Evolutionary conservation across 2,888 invertebrate species (phyloP).

Genomic region (Iphiclides podalirius): DNA sequence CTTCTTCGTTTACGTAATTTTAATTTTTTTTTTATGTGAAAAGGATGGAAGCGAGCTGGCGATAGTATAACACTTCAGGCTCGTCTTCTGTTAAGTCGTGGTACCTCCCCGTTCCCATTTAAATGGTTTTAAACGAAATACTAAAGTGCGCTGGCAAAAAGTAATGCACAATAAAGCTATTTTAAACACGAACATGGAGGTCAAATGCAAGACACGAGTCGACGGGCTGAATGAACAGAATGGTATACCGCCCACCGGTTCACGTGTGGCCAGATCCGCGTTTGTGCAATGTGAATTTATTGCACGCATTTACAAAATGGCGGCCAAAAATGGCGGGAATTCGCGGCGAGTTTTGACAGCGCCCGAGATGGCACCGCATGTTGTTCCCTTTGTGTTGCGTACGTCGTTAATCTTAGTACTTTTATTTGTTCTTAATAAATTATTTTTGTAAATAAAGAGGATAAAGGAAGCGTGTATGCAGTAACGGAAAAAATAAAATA

Average conservation of each 20-base stretch:
- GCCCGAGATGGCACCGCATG: not conserved
- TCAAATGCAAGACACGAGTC: not conserved
- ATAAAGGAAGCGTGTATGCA: not conserved
- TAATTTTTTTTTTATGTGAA: too few relatives aligned
- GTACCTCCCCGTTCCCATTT: too few relatives aligned
- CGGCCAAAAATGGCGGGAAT: slow-evolving; percentile 43
- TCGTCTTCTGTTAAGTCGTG: too few relatives aligned
- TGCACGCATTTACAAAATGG: slow-evolving; percentile 51
- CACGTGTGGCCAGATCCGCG: slow-evolving; percentile 48
- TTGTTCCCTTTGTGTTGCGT: slow-evolving; percentile 37
- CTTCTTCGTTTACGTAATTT: too few relatives aligned
- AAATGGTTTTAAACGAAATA: too few relatives aligned
- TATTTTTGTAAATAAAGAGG: not conserved
- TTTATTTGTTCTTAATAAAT: not conserved
- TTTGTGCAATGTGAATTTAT: slow-evolving; percentile 42
- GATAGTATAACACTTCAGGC: too few relatives aligned
- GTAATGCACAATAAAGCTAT: too few relatives aligned
- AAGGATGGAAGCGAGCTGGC: too few relatives aligned
- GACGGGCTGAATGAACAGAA: slow-evolving; percentile 38
- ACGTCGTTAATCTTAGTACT: not conserved
- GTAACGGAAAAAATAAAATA: slow-evolving; percentile 22
- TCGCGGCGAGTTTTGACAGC: slow-evolving; percentile 45
- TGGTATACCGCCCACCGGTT: slow-evolving; percentile 45
- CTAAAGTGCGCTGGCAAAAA: too few relatives aligned
- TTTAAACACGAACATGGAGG: too few relatives aligned